Evolutionary conservation across 1,140 invertebrate genomes (phyloP), one percentile per base, ranked within the genome.

Genomic region (Drosophila novamexicana): DNA sequence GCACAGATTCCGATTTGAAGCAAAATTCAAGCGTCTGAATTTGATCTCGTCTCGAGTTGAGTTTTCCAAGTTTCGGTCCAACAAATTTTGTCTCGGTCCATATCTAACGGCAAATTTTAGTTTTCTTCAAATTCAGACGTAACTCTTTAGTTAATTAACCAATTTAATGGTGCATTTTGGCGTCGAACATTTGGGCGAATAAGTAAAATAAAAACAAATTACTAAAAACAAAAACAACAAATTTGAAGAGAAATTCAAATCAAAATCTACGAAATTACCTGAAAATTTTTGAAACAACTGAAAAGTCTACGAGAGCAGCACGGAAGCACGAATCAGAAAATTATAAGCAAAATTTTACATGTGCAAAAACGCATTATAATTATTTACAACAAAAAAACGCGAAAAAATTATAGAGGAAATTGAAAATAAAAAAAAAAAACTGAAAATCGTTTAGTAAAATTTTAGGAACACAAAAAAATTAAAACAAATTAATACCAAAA

Each of bases 91-190:
- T 68, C 67, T 83, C 83, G 69, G 63, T 52, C 69, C 42, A 68
- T 72, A 71, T 73, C 68, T 77, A 71, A 81, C 79, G 79, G 75
- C 75, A 79, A 54, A 52, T 61, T 89, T 74, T 75, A 42, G 67
- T 84, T 91, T 91, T 91, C 73, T 67, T 78, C 81, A 91, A 90
- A 90, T 91, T 91, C 89, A 91, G 89, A 90, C 89, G 89, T 91
- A 78, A 73, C 71, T 90, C 81, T 49, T 89, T 73, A 81, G 85
- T 89, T 89, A 45, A 58, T 84, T 84, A 49, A 81, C 39, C 42
- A 22, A 64, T 84, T 81, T 52, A 69, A 78, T 89, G 81, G 74
- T 65, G 78, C 75, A 90, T 84, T 91, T 91, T 73, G 89, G 81
- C 67, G 53, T 81, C 58, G 65, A 53, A 57, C 52, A 63, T 89